Evolutionary conservation across 2,797 vertebrate species (phyloP), one percentile per base, ranked within the genome.

Genomic region (Lithobates sylvaticus): DNA sequence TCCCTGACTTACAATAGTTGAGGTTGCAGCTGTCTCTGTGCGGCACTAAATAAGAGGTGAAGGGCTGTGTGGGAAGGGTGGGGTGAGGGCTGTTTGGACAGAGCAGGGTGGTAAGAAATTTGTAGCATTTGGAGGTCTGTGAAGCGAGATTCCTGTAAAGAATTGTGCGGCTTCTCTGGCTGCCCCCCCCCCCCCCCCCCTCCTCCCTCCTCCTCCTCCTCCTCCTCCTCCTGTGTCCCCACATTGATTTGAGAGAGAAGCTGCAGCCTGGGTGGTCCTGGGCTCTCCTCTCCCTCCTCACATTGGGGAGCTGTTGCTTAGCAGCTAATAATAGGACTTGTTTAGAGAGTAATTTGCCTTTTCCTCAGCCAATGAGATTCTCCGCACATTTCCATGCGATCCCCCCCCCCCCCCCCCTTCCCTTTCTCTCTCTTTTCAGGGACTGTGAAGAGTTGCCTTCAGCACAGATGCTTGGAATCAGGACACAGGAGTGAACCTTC

Each of bases 301-400:
- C 96, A 95, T 96, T 95, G 95, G 94, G 93, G 96, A 96, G 96
- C 96, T 95, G 96, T 97, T 96, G 96, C 96, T 96, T 97, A 97
- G 96, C 96, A 97, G 96, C 96, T 97, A 96, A 96, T 97, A 97
- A 97, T 96, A 96, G 95, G 96, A 94, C 95, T 95, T 96, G 96
- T 96, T 97, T 96, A 96, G 95, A 94, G 94, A 96, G 96, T 97
- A 96, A 97, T 97, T 97, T 97, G 96, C 96, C 95, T 96, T 96
- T 96, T 96, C 95, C 96, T 95, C 92, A 95, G 95, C 96, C 96
- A 97, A 97, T 96, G 95, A 94, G 95, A 96, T 94, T 90, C 94
- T 91, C 92, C 93, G 95, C 95, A 93, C 95, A 94, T 95, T 95
- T 96, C 95, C 95, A 95, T 95, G 95, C 94, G 95, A 94, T 94